Percentiles rank a stretch among this genome's conserved stretches.
phyloP scores from a whole-genome alignment of 1,140 invertebrate genomes.

The Cydia strobilella region DNA sequence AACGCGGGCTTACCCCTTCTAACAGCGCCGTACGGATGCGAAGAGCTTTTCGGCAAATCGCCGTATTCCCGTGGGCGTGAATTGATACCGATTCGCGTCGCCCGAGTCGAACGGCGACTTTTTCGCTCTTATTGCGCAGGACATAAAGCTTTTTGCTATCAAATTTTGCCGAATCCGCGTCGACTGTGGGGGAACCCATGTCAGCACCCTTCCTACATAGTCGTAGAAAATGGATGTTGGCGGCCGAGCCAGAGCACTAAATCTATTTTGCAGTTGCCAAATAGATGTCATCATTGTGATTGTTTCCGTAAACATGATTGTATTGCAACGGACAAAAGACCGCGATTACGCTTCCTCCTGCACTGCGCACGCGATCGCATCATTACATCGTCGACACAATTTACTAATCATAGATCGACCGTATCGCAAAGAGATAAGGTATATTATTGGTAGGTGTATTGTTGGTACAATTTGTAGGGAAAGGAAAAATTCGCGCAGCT shows the following conservation, averaged over 20 bases:
- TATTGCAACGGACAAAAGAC: not conserved
- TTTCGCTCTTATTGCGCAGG: too few species aligned
- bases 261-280: not conserved
- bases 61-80: too few species aligned
- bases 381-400: conserved; percentile 1
- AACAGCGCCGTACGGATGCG: too few species aligned
- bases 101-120: too few species aligned
- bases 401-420: not conserved
- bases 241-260: not conserved
- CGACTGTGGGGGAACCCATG: too few species aligned
- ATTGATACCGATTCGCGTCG: too few species aligned
- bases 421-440: not conserved
- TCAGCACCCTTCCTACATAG: too few species aligned
- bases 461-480: not conserved
- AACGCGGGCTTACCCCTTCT: too few species aligned
- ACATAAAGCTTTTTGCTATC: too few species aligned
- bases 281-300: not conserved
- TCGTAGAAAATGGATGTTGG: too few species aligned
- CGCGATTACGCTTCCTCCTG: conserved; percentile 14
- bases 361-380: not conserved
- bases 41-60: too few species aligned
- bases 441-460: not conserved
- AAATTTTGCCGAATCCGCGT: too few species aligned
- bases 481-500: conserved; percentile 5
- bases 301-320: not conserved